phyloP scores from a whole-genome alignment of 2,113 vertebrate species.

The Tautogolabrus adspersus region DNA sequence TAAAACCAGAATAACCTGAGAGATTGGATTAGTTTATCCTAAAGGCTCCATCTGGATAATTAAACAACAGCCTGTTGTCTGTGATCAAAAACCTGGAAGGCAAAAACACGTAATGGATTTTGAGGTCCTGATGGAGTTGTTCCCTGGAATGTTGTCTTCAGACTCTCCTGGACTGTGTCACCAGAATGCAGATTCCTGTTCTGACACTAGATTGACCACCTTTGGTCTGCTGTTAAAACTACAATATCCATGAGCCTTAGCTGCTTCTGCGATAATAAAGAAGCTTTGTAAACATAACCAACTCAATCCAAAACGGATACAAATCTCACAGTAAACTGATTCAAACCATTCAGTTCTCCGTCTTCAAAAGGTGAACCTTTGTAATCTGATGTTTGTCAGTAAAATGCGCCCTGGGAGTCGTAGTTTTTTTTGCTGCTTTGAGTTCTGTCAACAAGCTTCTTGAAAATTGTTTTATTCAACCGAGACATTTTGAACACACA shows the following conservation, averaged over 20 bases:
- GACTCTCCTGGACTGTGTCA: neutral
- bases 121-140: neutral
- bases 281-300: neutral
- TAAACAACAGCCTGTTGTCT: slow-evolving; percentile 12
- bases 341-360: too few relatives aligned
- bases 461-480: too few relatives aligned
- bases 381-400: neutral
- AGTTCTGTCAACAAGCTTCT: too few relatives aligned
- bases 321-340: too few relatives aligned
- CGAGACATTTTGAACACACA: too few relatives aligned
- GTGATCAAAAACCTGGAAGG: neutral
- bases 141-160: neutral
- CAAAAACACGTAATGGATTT: neutral
- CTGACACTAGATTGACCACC: neutral
- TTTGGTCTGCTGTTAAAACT: neutral
- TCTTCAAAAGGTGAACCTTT: too few relatives aligned
- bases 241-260: neutral
- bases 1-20: slow-evolving; percentile 55
- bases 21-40: slow-evolving; percentile 70
- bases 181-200: neutral
- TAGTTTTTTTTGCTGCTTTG: neutral
- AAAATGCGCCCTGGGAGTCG: slow-evolving; percentile 1
- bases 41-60: slow-evolving; percentile 61
- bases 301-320: neutral
- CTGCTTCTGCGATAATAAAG: neutral